Percentiles rank a stretch among this genome's conserved stretches.
Conservation (phyloP, 2,113 vertebrate genomes). For the Cyanoramphus novaezelandiae region DNA sequence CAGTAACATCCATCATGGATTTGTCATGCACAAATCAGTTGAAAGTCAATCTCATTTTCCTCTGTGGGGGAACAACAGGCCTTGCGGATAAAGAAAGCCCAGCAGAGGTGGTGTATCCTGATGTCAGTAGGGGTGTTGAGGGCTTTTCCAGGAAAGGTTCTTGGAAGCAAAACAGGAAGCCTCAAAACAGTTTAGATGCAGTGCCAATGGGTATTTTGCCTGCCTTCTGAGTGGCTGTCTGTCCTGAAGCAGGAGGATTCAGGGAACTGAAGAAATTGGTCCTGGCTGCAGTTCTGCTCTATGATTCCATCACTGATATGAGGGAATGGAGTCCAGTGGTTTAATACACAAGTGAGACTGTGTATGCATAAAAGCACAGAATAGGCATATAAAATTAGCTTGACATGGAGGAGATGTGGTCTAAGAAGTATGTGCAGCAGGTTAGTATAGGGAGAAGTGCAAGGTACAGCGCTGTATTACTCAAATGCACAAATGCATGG, state of each 20-base stretch:
- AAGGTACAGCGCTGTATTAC: background rate
- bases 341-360: background rate
- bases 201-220: background rate
- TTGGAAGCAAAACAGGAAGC: background rate
- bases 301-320: background rate
- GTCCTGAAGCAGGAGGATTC: background rate
- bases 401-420: background rate
- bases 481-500: background rate
- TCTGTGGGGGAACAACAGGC: background rate
- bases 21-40: background rate
- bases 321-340: background rate
- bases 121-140: background rate
- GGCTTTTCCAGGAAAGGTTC: background rate
- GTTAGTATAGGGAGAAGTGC: background rate
- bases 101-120: background rate
- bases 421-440: background rate
- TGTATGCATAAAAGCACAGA: background rate
- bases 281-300: background rate
- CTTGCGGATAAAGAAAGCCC: background rate
- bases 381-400: background rate
- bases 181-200: background rate
- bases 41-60: background rate
- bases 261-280: background rate
- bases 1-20: background rate
- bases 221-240: background rate